Evolutionary conservation across 2,888 invertebrate genomes (phyloP).

Genomic region (Acrobasis consociella): DNA sequence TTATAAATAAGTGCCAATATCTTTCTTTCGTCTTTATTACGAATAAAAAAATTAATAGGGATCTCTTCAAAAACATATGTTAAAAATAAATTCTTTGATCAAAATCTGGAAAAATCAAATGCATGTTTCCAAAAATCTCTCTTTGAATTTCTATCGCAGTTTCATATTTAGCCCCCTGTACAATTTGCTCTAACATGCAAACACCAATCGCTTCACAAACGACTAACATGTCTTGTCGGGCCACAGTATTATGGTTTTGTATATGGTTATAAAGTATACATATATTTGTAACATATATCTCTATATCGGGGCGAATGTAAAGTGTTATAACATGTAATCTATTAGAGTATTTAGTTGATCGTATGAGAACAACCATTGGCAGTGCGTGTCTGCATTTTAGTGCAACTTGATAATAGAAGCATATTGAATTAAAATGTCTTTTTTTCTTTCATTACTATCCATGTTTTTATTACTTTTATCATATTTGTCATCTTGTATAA

Average conservation of each 20-base stretch:
- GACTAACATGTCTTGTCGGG: slow-evolving; percentile 81
- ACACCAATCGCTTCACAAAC: slow-evolving; percentile 82
- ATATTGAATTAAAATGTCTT: slow-evolving; percentile 73
- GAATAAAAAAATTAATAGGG: not conserved
- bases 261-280: slow-evolving; percentile 76
- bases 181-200: slow-evolving; percentile 84
- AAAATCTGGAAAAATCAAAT: slow-evolving; percentile 34
- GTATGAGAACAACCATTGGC: slow-evolving; percentile 66
- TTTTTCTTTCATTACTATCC: slow-evolving; percentile 30
- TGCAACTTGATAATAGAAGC: slow-evolving; percentile 78
- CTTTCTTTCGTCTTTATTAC: slow-evolving; percentile 21
- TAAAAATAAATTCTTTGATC: slow-evolving; percentile 3
- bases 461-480: slow-evolving; percentile 31
- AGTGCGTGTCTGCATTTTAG: slow-evolving; percentile 84
- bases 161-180: slow-evolving; percentile 58
- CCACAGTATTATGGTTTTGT: slow-evolving; percentile 78
- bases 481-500: slow-evolving; percentile 28
- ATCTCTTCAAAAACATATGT: not conserved
- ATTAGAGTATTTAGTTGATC: slow-evolving; percentile 64
- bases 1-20: slow-evolving; percentile 19
- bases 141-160: slow-evolving; percentile 34
- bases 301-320: slow-evolving; percentile 70
- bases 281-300: slow-evolving; percentile 78
- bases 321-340: slow-evolving; percentile 59
- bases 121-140: slow-evolving; percentile 56